Percentiles rank a stretch among this genome's conserved stretches.
phyloP scores from a whole-genome alignment of 2,113 vertebrate genomes.

The Etheostoma spectabile region DNA sequence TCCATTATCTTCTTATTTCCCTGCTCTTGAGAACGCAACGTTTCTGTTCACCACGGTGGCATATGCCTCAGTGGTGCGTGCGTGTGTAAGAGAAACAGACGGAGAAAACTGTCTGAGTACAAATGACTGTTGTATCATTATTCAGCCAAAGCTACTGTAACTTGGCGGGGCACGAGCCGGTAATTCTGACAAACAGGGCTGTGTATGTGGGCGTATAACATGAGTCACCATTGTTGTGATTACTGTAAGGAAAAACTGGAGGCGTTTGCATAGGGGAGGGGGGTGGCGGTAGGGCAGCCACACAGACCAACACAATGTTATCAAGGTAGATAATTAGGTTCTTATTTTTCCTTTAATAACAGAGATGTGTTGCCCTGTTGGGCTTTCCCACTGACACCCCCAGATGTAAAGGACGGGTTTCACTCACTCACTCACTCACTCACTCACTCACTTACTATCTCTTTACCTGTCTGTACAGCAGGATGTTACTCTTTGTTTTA shows the following conservation, averaged over 20 bases:
- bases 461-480: slow-evolving; percentile 15
- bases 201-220: slow-evolving; percentile 33
- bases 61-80: not conserved
- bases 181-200: not conserved
- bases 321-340: not conserved
- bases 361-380: too few species aligned
- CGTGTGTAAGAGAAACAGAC: not conserved
- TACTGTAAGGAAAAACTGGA: slow-evolving; percentile 28
- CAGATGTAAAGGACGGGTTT: not conserved
- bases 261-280: not conserved
- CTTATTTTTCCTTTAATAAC: too few species aligned
- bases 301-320: not conserved
- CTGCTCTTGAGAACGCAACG: not conserved
- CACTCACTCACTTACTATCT: too few species aligned
- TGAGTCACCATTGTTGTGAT: slow-evolving; percentile 66
- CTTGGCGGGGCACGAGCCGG: not conserved
- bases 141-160: slow-evolving; percentile 8
- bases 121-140: slow-evolving; percentile 4
- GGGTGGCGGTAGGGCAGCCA: not conserved
- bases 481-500: slow-evolving; percentile 61
- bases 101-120: not conserved
- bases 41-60: not conserved
- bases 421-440: too few species aligned
- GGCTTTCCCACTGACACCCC: too few species aligned
- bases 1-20: not conserved